Conservation (phyloP, 1,140 invertebrate species). For the Lepidostoma basale region DNA sequence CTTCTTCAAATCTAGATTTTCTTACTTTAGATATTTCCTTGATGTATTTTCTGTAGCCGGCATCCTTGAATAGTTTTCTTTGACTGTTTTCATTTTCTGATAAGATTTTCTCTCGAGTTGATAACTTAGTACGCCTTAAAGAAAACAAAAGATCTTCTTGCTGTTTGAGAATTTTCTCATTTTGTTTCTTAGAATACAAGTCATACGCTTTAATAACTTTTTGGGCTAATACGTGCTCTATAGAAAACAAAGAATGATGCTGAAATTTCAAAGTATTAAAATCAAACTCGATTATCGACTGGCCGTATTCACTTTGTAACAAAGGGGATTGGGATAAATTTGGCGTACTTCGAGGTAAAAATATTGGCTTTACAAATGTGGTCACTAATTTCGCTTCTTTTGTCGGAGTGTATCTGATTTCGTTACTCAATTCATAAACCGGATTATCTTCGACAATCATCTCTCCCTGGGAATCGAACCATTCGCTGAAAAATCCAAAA, state of each 20-base stretch:
- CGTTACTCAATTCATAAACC: slow-evolving; percentile 9
- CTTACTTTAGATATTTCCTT: slow-evolving; percentile 40
- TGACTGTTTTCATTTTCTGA: slow-evolving; percentile 18
- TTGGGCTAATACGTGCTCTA: slow-evolving; percentile 40
- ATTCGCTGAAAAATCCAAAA: slow-evolving; percentile 32
- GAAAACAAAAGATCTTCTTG: slow-evolving; percentile 20
- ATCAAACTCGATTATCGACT: slow-evolving; percentile 18
- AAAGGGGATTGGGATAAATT: background rate
- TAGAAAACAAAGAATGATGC: slow-evolving; percentile 43
- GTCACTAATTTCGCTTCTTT: slow-evolving; percentile 16
- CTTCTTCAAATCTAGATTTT: slow-evolving; percentile 28
- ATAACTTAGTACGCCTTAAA: slow-evolving; percentile 24
- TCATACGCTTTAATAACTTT: slow-evolving; percentile 26
- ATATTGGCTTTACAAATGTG: background rate
- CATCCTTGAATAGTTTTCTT: slow-evolving; percentile 38
- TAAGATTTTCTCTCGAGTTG: slow-evolving; percentile 6
- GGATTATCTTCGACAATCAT: slow-evolving; percentile 29
- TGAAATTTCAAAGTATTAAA: slow-evolving; percentile 30
- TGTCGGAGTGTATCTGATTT: slow-evolving; percentile 8
- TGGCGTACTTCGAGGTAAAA: background rate
- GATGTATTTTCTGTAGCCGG: slow-evolving; percentile 20
- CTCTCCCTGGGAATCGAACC: slow-evolving; percentile 27
- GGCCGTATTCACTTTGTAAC: background rate
- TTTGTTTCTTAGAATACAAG: slow-evolving; percentile 17
- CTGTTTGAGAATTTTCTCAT: background rate